phyloP scores from a whole-genome alignment of 2,797 vertebrate genomes.

The Helarctos malayanus region DNA sequence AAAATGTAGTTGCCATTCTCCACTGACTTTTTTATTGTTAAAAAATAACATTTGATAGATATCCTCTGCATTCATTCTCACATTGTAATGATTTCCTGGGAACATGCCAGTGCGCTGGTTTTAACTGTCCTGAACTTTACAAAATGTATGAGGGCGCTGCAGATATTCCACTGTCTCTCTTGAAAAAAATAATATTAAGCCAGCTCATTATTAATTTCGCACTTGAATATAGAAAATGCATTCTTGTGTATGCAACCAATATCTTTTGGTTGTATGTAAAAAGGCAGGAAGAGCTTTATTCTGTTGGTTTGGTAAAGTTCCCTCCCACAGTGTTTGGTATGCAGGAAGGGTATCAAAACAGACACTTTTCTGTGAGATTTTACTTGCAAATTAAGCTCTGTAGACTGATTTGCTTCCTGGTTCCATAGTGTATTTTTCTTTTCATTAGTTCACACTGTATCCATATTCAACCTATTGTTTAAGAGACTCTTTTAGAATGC shows the following conservation, averaged over 20 bases:
- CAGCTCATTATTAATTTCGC: conserved; percentile 68
- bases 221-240: conserved; percentile 15
- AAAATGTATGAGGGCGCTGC: conserved; percentile 51
- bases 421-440: conserved; percentile 82
- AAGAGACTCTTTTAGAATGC: conserved; percentile 63
- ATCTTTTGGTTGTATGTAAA: conserved; percentile 66
- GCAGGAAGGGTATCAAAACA: conserved; percentile 84
- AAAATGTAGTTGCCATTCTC: conserved; percentile 16
- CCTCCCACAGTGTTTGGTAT: conserved; percentile 83
- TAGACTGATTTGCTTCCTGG: conserved; percentile 82
- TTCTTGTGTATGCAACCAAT: neutral
- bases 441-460: conserved; percentile 74
- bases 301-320: conserved; percentile 67
- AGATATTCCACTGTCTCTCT: conserved; percentile 21
- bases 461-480: conserved; percentile 76
- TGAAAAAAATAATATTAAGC: conserved; percentile 64
- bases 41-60: conserved; percentile 11
- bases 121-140: conserved; percentile 19
- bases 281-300: conserved; percentile 77
- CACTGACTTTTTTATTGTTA: neutral
- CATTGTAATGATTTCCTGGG: conserved; percentile 43
- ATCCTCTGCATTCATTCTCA: conserved; percentile 1
- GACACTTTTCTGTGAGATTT: conserved; percentile 84
- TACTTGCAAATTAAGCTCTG: conserved; percentile 84
- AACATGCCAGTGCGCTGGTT: neutral